phyloP scores from a whole-genome alignment of 1,140 invertebrate species.

The Parapsyche elsis region DNA sequence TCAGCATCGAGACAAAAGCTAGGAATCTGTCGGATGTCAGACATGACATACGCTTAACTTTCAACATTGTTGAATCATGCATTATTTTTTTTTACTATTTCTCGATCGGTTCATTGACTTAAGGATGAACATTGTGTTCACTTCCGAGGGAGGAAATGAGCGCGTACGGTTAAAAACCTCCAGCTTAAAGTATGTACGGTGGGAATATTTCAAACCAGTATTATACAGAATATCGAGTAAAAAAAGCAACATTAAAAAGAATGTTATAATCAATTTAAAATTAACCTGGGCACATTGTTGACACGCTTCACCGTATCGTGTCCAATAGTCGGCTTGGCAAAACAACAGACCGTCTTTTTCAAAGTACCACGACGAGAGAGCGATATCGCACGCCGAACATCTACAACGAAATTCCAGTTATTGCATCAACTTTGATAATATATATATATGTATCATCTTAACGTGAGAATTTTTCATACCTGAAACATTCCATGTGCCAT shows the following conservation, averaged over 20 bases:
- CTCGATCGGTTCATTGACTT: no score
- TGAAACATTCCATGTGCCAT: slow-evolving; percentile 90
- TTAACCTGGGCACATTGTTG: slow-evolving; percentile 84
- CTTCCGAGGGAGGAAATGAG: no score
- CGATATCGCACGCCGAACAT: slow-evolving; percentile 87
- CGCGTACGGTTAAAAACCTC: no score
- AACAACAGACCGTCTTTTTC: slow-evolving; percentile 91
- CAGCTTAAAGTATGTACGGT: no score
- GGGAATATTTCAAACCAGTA: background rate
- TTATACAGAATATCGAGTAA: background rate
- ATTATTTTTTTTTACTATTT: no score
- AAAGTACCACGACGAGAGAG: slow-evolving; percentile 92
- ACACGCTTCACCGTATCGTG: slow-evolving; percentile 87
- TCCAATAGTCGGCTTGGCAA: slow-evolving; percentile 91
- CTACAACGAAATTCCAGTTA: slow-evolving; percentile 65
- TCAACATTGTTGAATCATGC: no score
- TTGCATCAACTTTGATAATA: background rate
- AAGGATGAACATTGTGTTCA: no score
- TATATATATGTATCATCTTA: background rate
- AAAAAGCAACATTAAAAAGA: background rate
- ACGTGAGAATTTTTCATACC: slow-evolving; percentile 64
- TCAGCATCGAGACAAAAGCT: no score
- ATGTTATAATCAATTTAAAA: no score
- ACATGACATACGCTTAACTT: no score
- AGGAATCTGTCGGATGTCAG: no score